These are phyloP conservation scores for Sciurus vulgaris DNA, from an alignment of 2,797 vertebrate genomes.

Conservation along the genomic window DNA sequence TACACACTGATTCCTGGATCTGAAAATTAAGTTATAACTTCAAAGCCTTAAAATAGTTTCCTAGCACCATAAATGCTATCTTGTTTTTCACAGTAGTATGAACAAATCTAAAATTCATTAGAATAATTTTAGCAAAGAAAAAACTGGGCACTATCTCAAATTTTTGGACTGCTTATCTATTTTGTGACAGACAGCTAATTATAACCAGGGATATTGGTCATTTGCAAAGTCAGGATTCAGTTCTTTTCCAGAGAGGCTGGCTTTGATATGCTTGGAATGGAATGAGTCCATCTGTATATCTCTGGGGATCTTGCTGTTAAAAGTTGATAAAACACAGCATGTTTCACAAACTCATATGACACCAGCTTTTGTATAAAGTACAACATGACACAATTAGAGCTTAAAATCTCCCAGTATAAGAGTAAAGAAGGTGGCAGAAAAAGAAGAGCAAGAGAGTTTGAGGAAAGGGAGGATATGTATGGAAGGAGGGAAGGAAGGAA, in stretches of 20 bases:
- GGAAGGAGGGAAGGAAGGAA: not conserved
- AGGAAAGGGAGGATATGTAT: no score
- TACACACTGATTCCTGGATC: not conserved
- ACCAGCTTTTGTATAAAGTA: not conserved
- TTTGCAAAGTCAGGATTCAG: not conserved
- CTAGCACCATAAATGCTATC: not conserved
- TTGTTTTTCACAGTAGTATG: not conserved
- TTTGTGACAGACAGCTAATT: not conserved
- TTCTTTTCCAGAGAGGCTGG: not conserved
- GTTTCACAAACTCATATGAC: slow-evolving; percentile 3
- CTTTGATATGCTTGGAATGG: not conserved
- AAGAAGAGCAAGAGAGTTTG: not conserved
- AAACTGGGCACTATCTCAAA: not conserved
- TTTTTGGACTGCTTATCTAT: not conserved
- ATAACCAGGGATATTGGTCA: not conserved
- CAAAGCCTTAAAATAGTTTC: not conserved
- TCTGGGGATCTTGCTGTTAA: not conserved
- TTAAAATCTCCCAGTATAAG: not conserved
- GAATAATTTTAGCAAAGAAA: slow-evolving; percentile 17
- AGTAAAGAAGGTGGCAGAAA: not conserved
- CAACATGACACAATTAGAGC: not conserved
- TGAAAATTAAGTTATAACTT: not conserved
- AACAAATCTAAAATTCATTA: not conserved
- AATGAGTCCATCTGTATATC: not conserved
- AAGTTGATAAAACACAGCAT: not conserved